Conservation (phyloP, 2,113 vertebrate species). For the Eurystomus gularis region DNA sequence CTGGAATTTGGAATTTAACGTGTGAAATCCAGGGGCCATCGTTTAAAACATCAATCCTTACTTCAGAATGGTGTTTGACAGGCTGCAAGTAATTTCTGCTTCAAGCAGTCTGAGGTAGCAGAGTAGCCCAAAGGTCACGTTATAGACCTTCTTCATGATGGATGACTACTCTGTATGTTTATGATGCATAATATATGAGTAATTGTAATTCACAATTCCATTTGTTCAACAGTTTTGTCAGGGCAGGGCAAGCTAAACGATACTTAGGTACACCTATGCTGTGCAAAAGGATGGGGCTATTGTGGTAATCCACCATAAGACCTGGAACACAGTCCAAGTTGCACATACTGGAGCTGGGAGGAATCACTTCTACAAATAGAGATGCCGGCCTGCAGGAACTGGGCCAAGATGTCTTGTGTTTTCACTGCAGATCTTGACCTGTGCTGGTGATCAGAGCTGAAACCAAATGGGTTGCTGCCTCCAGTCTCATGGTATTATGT, state of each 20-base stretch:
- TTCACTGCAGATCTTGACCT: neutral
- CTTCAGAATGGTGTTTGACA: slow-evolving; percentile 30
- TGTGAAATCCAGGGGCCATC: neutral
- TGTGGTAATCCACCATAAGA: neutral
- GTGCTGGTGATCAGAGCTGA: neutral
- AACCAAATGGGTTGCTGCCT: neutral
- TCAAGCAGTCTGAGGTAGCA: slow-evolving; percentile 29
- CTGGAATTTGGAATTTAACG: slow-evolving; percentile 4
- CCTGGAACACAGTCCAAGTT: neutral
- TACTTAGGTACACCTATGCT: neutral
- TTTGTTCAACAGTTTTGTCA: neutral
- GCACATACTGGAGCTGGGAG: neutral
- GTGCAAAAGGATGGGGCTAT: neutral
- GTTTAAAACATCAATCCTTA: slow-evolving; percentile 2
- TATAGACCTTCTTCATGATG: neutral
- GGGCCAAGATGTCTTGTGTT: neutral
- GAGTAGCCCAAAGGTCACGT: slow-evolving; percentile 21
- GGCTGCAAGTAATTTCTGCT: slow-evolving; percentile 42
- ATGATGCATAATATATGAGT: neutral
- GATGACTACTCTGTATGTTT: neutral
- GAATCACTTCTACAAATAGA: neutral
- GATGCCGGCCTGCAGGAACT: neutral
- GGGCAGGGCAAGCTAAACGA: neutral
- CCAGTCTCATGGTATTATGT: accelerated
- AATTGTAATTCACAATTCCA: neutral